Percentiles rank a stretch among this genome's conserved stretches.
phyloP scores from a whole-genome alignment of 2,113 vertebrate genomes.

The Serinus canaria region DNA sequence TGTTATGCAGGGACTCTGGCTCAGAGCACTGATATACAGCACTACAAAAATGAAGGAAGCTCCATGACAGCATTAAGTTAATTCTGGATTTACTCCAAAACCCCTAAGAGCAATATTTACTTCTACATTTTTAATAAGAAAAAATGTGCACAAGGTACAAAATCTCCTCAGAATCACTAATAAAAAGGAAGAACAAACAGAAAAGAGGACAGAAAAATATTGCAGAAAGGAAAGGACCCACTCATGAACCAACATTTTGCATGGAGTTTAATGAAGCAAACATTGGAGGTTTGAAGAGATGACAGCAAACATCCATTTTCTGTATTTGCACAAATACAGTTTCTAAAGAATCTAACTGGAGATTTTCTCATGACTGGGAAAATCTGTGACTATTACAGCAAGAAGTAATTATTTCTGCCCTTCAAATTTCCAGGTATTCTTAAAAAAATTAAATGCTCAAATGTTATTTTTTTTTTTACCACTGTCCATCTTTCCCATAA shows the following conservation, averaged over 20 bases:
- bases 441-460: background rate
- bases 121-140: slow-evolving; percentile 36
- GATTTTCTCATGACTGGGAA: background rate
- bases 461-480: background rate
- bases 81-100: slow-evolving; percentile 49
- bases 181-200: slow-evolving; percentile 21
- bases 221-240: background rate
- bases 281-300: background rate
- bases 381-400: background rate
- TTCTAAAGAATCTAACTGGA: background rate
- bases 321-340: background rate
- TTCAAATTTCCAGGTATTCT: background rate
- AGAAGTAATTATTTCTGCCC: background rate
- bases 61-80: slow-evolving; percentile 34
- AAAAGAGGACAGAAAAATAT: background rate
- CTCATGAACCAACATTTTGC: background rate
- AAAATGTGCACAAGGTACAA: slow-evolving; percentile 25
- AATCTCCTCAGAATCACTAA: slow-evolving; percentile 20
- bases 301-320: slow-evolving; percentile 27
- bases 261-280: slow-evolving; percentile 33
- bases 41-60: slow-evolving; percentile 39
- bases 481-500: background rate
- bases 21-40: slow-evolving; percentile 16
- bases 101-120: slow-evolving; percentile 33
- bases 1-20: background rate